A percentile compares a stretch with the other conserved stretches of the same genome.
phyloP scores from a whole-genome alignment of 2,888 invertebrate species.

The Acleris holmiana region DNA sequence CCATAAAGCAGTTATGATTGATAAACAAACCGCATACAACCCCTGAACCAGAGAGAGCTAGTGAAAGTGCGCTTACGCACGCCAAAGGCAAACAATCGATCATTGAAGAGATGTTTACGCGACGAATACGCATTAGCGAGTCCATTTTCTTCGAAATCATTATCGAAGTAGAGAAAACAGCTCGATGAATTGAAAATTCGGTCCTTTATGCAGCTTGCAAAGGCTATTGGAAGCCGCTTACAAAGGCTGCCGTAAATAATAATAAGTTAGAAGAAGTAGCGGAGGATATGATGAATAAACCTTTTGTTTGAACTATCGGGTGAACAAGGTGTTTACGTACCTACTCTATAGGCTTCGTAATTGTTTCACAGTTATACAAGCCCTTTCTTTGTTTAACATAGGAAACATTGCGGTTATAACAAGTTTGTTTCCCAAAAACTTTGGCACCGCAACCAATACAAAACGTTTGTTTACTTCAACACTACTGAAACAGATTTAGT shows the following conservation, averaged over 20 bases:
- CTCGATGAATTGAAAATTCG: background rate
- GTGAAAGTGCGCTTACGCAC: slow-evolving; percentile 25
- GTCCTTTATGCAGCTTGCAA: no score
- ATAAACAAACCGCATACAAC: slow-evolving; percentile 28
- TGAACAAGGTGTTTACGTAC: no score
- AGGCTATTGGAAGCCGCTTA: background rate
- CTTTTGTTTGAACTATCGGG: no score
- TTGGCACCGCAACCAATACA: slow-evolving; percentile 22
- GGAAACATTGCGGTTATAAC: slow-evolving; percentile 14
- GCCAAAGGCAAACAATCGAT: slow-evolving; percentile 27
- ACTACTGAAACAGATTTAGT: slow-evolving; percentile 14
- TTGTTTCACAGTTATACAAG: background rate
- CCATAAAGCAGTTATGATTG: slow-evolving; percentile 15
- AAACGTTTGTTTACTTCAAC: slow-evolving; percentile 27
- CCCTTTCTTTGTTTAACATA: background rate
- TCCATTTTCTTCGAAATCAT: slow-evolving; percentile 7
- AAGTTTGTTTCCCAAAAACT: slow-evolving; percentile 18
- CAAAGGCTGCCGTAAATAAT: background rate
- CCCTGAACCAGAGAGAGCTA: slow-evolving; percentile 35
- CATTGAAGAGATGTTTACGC: slow-evolving; percentile 25
- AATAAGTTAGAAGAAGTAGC: no score
- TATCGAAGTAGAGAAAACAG: background rate
- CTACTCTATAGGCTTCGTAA: no score
- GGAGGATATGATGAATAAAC: no score
- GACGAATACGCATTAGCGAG: slow-evolving; percentile 7